phyloP scores from a whole-genome alignment of 1,140 invertebrate species.

The Drosophila tristis region DNA sequence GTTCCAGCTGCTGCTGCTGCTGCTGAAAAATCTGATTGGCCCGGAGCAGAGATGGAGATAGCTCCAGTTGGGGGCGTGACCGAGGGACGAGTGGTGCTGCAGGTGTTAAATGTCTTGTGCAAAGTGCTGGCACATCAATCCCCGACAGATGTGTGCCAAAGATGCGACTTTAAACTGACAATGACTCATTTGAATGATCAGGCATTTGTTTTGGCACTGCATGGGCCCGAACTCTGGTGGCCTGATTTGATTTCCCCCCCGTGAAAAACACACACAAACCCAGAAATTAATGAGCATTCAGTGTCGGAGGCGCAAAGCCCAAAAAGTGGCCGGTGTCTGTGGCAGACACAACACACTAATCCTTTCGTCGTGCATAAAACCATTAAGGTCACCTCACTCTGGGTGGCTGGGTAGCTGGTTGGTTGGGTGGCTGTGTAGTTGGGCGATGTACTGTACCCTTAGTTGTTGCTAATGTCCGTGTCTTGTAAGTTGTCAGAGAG shows the following conservation, averaged over 20 bases:
- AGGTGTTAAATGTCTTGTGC: slow-evolving; percentile 78
- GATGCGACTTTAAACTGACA: slow-evolving; percentile 73
- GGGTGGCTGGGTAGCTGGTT: slow-evolving; percentile 2
- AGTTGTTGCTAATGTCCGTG: slow-evolving; percentile 68
- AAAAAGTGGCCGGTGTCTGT: slow-evolving; percentile 39
- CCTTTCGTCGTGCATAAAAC: slow-evolving; percentile 62
- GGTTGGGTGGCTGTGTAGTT: not conserved
- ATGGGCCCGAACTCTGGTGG: slow-evolving; percentile 3
- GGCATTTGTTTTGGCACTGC: slow-evolving; percentile 53
- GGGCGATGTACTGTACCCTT: slow-evolving; percentile 15
- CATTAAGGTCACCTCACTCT: slow-evolving; percentile 75
- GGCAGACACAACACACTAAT: slow-evolving; percentile 69
- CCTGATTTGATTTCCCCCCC: slow-evolving; percentile 58
- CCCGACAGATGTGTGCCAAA: slow-evolving; percentile 45
- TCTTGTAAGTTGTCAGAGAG: slow-evolving; percentile 73
- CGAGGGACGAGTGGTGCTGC: slow-evolving; percentile 16
- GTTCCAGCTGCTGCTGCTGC: slow-evolving; percentile 19
- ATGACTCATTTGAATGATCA: slow-evolving; percentile 73
- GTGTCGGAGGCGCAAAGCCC: slow-evolving; percentile 54
- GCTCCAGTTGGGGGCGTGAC: slow-evolving; percentile 31
- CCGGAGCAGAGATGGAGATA: slow-evolving; percentile 42
- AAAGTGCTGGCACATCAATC: slow-evolving; percentile 68
- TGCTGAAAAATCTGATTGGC: slow-evolving; percentile 70
- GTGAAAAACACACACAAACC: slow-evolving; percentile 9
- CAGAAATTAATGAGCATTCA: slow-evolving; percentile 64